Percentiles rank a stretch among this genome's conserved stretches.
These are phyloP conservation scores for Morone chrysops DNA, from an alignment of 2,113 vertebrate genomes.

Conservation along the genomic window DNA sequence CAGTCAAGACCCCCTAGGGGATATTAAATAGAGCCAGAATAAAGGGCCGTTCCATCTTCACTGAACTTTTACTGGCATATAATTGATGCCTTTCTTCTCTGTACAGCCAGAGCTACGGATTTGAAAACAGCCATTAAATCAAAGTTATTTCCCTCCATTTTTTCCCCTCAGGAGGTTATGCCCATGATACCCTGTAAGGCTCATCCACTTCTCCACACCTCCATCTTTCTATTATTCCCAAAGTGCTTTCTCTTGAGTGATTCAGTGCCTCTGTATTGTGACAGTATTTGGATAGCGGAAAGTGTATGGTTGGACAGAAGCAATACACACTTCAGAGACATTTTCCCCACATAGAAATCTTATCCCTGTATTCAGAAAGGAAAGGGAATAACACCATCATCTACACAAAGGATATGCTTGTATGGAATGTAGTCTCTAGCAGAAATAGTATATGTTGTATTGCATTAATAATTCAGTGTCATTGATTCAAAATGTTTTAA, in stretches of 20 bases:
- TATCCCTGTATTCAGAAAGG: slow-evolving; percentile 1
- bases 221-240: slow-evolving; percentile 41
- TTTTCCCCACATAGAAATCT: slow-evolving; percentile 27
- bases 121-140: slow-evolving; percentile 61
- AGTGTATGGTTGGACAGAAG: slow-evolving; percentile 15
- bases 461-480: background rate
- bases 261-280: slow-evolving; percentile 42
- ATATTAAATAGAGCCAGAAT: slow-evolving; percentile 33
- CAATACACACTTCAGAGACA: background rate
- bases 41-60: slow-evolving; percentile 30
- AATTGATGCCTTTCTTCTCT: slow-evolving; percentile 45
- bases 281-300: slow-evolving; percentile 49
- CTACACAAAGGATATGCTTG: background rate
- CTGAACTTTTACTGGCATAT: slow-evolving; percentile 48
- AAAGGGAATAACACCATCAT: slow-evolving; percentile 1
- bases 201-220: slow-evolving; percentile 48
- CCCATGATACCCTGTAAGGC: slow-evolving; percentile 30
- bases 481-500: background rate
- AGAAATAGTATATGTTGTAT: background rate
- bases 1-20: slow-evolving; percentile 10
- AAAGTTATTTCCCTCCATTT: slow-evolving; percentile 33
- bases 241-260: slow-evolving; percentile 45
- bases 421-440: background rate
- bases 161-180: background rate
- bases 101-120: slow-evolving; percentile 12